Conservation (phyloP, 2,797 vertebrate species). For the Diplodus sargus region DNA sequence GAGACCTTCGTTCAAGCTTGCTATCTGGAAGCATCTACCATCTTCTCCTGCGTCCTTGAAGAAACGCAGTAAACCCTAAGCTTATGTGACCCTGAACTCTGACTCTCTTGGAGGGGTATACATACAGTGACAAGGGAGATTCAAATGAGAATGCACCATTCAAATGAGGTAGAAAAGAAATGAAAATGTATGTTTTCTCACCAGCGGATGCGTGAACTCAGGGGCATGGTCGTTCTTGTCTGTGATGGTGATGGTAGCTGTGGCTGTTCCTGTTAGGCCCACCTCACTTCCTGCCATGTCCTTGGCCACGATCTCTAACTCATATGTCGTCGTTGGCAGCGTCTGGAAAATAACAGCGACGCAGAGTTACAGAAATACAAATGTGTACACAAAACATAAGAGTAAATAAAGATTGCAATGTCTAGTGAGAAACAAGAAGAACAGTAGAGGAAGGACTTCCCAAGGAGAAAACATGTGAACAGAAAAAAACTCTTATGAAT, state of each 20-base stretch:
- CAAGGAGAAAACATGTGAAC: not conserved
- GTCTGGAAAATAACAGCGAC: slow-evolving; percentile 82
- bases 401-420: too few species aligned
- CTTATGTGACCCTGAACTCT: slow-evolving; percentile 21
- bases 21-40: too few species aligned
- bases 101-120: slow-evolving; percentile 32
- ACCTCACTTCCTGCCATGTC: slow-evolving; percentile 97
- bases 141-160: not conserved
- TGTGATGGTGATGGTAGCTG: slow-evolving; percentile 95
- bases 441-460: not conserved
- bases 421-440: not conserved
- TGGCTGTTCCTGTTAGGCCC: slow-evolving; percentile 94
- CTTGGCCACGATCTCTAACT: slow-evolving; percentile 95
- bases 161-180: not conserved
- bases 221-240: slow-evolving; percentile 98
- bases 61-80: too few species aligned
- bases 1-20: too few species aligned
- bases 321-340: slow-evolving; percentile 93
- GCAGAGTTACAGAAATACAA: not conserved
- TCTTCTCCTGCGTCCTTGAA: too few species aligned
- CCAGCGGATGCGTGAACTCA: slow-evolving; percentile 92
- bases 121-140: not conserved
- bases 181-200: slow-evolving; percentile 50
- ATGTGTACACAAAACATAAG: not conserved
- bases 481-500: not conserved